Conservation (phyloP, 2,888 invertebrate genomes). For the Pandemis heparana region DNA sequence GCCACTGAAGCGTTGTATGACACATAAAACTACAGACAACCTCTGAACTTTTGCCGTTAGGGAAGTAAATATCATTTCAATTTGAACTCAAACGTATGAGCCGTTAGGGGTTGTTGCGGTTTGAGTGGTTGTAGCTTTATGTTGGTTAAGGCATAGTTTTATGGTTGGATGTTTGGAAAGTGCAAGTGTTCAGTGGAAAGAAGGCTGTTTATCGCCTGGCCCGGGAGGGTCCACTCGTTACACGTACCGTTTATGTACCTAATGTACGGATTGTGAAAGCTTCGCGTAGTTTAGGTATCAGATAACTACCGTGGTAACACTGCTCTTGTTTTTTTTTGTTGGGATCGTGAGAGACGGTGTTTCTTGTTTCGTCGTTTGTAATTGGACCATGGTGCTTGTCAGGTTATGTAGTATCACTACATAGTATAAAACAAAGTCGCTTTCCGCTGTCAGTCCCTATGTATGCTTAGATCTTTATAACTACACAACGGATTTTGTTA, state of each 20-base stretch:
- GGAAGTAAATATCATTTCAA: not conserved
- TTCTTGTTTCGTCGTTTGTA: not conserved
- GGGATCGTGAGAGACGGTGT: not conserved
- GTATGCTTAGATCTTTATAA: too few relatives aligned
- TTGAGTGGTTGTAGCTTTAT: not conserved
- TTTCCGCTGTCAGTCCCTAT: too few relatives aligned
- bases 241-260: slow-evolving; percentile 47
- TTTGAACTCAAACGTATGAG: slow-evolving; percentile 11
- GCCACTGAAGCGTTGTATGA: slow-evolving; percentile 49
- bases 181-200: slow-evolving; percentile 52
- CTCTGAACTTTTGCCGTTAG: not conserved
- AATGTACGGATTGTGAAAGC: slow-evolving; percentile 50
- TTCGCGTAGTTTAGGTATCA: slow-evolving; percentile 51
- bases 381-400: not conserved
- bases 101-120: not conserved
- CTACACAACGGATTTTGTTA: too few relatives aligned
- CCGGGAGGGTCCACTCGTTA: slow-evolving; percentile 47
- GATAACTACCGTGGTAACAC: slow-evolving; percentile 31
- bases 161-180: slow-evolving; percentile 53
- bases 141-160: slow-evolving; percentile 45
- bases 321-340: slow-evolving; percentile 25
- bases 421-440: too few relatives aligned
- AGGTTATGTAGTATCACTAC: not conserved
- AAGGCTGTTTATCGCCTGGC: slow-evolving; percentile 54
- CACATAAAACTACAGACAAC: slow-evolving; percentile 45